phyloP scores from a whole-genome alignment of 1,140 invertebrate species.

The Brachionus manjavacas region DNA sequence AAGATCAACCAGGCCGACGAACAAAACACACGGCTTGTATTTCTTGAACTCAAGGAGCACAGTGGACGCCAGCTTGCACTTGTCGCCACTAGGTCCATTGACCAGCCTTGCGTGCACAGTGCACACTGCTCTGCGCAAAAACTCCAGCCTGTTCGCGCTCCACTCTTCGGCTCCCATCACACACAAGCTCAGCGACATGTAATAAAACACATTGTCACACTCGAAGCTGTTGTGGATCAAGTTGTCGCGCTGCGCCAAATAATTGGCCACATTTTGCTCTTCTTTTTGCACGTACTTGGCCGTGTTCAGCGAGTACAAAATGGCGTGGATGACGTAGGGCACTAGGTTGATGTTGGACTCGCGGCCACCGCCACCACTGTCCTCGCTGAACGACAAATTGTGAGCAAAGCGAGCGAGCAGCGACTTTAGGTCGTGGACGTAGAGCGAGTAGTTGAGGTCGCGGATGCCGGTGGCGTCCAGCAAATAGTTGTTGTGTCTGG shows the following conservation, averaged over 20 bases:
- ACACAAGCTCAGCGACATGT: constrained; percentile 71
- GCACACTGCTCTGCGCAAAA: constrained; percentile 72
- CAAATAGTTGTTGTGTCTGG: constrained; percentile 55
- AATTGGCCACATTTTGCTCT: constrained; percentile 67
- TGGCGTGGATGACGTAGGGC: constrained; percentile 87
- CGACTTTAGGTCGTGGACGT: constrained; percentile 87
- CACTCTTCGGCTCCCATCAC: constrained; percentile 70
- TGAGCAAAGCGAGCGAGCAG: constrained; percentile 80
- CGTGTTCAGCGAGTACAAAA: constrained; percentile 88
- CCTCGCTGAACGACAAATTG: constrained; percentile 91
- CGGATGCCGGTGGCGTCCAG: constrained; percentile 56
- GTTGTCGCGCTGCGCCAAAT: constrained; percentile 63
- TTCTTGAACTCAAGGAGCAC: constrained; percentile 68
- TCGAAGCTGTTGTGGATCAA: constrained; percentile 76
- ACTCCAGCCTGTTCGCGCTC: constrained; percentile 64
- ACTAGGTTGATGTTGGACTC: constrained; percentile 95
- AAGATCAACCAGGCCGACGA: constrained; percentile 73
- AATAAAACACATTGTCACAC: constrained; percentile 79
- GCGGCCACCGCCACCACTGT: constrained; percentile 84
- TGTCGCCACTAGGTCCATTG: constrained; percentile 47
- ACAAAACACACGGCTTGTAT: constrained; percentile 79
- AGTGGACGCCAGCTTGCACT: constrained; percentile 55
- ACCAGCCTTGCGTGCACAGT: constrained; percentile 69
- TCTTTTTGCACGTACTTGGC: constrained; percentile 70
- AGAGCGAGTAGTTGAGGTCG: constrained; percentile 62